Base-by-base conservation (phyloP, 2,888 invertebrate species). In the Standfussiana lucernea region DNA sequence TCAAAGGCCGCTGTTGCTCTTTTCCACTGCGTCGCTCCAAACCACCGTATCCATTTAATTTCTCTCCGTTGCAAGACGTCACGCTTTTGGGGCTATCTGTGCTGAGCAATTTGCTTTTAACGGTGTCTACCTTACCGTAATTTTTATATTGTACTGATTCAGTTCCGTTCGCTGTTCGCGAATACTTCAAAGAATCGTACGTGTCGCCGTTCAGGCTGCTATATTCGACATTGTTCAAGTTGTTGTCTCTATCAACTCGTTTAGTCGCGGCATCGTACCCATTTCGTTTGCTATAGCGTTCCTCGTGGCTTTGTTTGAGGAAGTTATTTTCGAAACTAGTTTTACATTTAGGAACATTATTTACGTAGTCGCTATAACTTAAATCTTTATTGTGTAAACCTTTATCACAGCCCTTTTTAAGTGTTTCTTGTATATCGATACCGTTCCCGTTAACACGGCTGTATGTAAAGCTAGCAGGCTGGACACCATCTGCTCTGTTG, bases 261-360 rank as follows among this genome's bases (percentile, higher is more conserved):
- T 96, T 96, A 72, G 93, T 87, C 85, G 94, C 85, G 84, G 90
- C 90, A 87, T 96, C 96, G 91, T 94, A 95, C 80, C 94, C 96
- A 89, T 95, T 96, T 93, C 96, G 95, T 94, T 96, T 96, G 86
- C 86, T 94, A 87, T 95, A 94, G 89, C 95, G 95, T 88, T 96
- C 96, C 89, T 96, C 96, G 80, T 94, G 94, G 90, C 91, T 96
- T 89, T 96, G 96, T 91, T 96, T 96, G 81, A 96, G 94, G 91
- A 96, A 96, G 90, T 93, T 96, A 91, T 94, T 96, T 93, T 96
- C 96, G 90, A 96, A 96, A 94, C 95, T 96, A 94, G 93, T 95
- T 92, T 96, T 96, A 94, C 95, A 95, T 94, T 96, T 96, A 96
- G 96, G 96, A 96, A 96, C 96, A 95, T 96, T 96, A 91, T 94